Evolutionary conservation across 2,797 vertebrate genomes (phyloP).

Genomic region (Morelia viridis): DNA sequence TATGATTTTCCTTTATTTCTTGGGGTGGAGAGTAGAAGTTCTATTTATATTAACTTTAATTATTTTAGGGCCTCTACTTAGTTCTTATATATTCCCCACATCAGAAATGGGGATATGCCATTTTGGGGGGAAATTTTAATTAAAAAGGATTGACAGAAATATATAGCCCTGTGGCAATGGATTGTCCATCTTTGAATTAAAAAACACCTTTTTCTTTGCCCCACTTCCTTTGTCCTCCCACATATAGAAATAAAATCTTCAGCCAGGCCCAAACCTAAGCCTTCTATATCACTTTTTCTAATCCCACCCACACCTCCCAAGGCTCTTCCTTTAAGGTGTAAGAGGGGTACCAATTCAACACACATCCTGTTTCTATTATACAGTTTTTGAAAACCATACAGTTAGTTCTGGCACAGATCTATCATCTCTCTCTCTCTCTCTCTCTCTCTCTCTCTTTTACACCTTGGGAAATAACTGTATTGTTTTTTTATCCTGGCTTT

Average conservation of each 20-base stretch:
- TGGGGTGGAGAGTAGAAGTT: not conserved
- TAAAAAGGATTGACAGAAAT: not conserved
- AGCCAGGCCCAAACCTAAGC: not conserved
- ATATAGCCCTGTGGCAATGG: not conserved
- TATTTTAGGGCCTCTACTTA: not conserved
- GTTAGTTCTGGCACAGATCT: not conserved
- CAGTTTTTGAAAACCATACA: not conserved
- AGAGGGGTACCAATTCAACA: not conserved
- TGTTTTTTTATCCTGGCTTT: slow-evolving; percentile 11
- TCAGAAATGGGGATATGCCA: not conserved
- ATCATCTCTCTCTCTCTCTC: not conserved
- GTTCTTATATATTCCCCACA: not conserved
- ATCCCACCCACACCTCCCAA: not conserved
- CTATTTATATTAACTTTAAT: not conserved
- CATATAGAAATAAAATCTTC: not conserved
- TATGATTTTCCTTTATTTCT: not conserved
- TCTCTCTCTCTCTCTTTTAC: not conserved
- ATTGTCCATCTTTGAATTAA: not conserved
- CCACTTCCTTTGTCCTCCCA: not conserved
- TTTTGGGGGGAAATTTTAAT: not conserved
- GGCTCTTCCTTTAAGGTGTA: not conserved
- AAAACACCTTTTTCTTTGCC: not conserved
- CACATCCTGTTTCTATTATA: not conserved
- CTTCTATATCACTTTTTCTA: not conserved
- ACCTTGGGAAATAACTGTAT: not conserved